phyloP scores from a whole-genome alignment of 2,113 vertebrate species.

The Egretta garzetta region DNA sequence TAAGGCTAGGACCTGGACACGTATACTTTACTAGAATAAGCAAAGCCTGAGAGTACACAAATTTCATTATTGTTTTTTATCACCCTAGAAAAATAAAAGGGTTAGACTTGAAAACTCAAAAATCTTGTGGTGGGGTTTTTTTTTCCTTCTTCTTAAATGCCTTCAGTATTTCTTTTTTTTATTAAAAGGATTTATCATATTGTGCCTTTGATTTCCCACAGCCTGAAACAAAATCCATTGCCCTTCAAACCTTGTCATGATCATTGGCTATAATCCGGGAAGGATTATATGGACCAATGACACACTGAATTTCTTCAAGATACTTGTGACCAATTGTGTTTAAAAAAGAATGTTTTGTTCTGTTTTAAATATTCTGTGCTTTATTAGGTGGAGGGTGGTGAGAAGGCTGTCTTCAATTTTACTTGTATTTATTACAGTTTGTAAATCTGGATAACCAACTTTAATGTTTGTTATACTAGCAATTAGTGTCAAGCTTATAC shows the following conservation, averaged over 20 bases:
- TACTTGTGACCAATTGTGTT: not conserved
- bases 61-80: not conserved
- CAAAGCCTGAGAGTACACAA: not conserved
- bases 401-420: not conserved
- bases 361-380: not conserved
- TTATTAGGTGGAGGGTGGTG: not conserved
- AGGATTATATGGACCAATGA: not conserved
- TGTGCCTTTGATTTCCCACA: not conserved
- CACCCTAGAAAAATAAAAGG: not conserved
- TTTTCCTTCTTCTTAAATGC: not conserved
- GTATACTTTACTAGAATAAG: not conserved
- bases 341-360: not conserved
- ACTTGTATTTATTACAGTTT: conserved; percentile 10
- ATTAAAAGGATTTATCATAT: not conserved
- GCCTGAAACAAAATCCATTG: not conserved
- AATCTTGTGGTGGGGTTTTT: not conserved
- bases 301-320: not conserved
- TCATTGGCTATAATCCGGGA: not conserved
- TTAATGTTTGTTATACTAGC: conserved; percentile 11
- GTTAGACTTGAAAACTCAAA: not conserved
- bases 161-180: not conserved
- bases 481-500: conserved; percentile 1
- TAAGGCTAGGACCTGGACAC: not conserved
- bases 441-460: conserved; percentile 12
- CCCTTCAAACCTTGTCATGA: not conserved